Conservation (phyloP, 1,140 invertebrate species). For the Heliconius hermathena region DNA sequence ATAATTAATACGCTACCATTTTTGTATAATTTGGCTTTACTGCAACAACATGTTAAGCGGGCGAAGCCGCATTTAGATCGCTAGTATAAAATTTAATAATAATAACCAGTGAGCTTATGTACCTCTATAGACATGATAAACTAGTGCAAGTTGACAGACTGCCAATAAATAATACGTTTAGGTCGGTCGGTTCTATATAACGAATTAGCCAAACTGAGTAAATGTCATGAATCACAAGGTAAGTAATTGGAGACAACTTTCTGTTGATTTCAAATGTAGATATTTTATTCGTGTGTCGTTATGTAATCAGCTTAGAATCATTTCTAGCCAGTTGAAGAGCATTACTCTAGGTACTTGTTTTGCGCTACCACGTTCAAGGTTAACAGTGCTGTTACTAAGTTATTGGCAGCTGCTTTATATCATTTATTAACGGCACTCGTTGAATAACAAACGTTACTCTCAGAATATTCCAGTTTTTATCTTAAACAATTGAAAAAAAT, state of each 20-base stretch:
- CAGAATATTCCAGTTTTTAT: slow-evolving; percentile 1
- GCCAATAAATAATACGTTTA: slow-evolving; percentile 14
- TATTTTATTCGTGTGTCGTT: slow-evolving; percentile 49
- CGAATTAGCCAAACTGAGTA: slow-evolving; percentile 40
- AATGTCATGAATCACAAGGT: slow-evolving; percentile 37
- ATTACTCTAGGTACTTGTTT: slow-evolving; percentile 41
- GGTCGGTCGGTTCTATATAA: slow-evolving; percentile 4
- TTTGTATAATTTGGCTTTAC: too few species aligned
- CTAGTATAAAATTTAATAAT: too few species aligned
- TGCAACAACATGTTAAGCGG: too few species aligned
- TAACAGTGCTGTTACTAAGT: slow-evolving; percentile 35
- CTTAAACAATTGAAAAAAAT: slow-evolving; percentile 37
- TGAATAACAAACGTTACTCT: slow-evolving; percentile 16
- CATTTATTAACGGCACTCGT: slow-evolving; percentile 10
- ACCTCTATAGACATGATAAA: neutral
- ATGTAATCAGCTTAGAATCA: slow-evolving; percentile 52
- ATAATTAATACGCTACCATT: too few species aligned
- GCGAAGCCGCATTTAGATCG: too few species aligned
- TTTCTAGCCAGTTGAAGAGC: slow-evolving; percentile 33
- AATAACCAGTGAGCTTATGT: neutral
- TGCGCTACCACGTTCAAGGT: slow-evolving; percentile 43
- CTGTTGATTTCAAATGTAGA: slow-evolving; percentile 39
- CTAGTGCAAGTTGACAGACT: slow-evolving; percentile 8
- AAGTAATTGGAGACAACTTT: slow-evolving; percentile 43
- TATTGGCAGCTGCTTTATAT: slow-evolving; percentile 20